A percentile compares a stretch with the other conserved stretches of the same genome.
These are phyloP conservation scores for Onychomys leucogaster DNA, from an alignment of 2,797 vertebrate genomes.

Conservation along the genomic window DNA sequence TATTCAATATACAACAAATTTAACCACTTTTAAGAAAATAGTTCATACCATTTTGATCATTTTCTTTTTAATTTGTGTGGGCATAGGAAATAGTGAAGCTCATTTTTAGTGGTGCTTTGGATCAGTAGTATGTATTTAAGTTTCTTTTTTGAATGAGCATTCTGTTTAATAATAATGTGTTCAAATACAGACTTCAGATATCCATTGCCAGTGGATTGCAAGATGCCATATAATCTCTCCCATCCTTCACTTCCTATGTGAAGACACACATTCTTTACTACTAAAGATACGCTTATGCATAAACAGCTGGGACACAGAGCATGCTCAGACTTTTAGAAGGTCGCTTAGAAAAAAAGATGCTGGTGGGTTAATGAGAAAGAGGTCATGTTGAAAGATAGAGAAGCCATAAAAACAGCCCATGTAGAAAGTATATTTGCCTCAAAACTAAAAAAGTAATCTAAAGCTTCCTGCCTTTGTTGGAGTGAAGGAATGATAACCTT, in stretches of 20 bases:
- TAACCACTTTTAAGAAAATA: not conserved
- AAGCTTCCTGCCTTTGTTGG: not conserved
- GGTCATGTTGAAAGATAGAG: not conserved
- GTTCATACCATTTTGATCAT: not conserved
- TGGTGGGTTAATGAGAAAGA: not conserved
- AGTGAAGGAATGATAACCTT: not conserved
- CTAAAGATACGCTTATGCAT: not conserved
- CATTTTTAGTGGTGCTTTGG: not conserved
- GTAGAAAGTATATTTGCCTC: not conserved
- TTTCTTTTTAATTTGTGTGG: not conserved
- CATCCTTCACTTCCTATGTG: not conserved
- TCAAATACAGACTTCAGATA: not conserved
- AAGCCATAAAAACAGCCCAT: not conserved
- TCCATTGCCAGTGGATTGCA: not conserved
- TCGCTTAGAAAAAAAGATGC: not conserved
- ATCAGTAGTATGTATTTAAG: not conserved
- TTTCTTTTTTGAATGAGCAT: not conserved
- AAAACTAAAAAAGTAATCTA: not conserved
- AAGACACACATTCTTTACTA: not conserved
- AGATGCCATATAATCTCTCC: not conserved
- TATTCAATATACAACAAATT: constrained; percentile 50
- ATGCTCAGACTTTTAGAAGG: not conserved
- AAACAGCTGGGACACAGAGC: not conserved
- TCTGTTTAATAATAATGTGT: not conserved
- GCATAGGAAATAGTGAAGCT: not conserved